Conservation (phyloP, 2,797 vertebrate genomes). For the Helarctos malayanus region DNA sequence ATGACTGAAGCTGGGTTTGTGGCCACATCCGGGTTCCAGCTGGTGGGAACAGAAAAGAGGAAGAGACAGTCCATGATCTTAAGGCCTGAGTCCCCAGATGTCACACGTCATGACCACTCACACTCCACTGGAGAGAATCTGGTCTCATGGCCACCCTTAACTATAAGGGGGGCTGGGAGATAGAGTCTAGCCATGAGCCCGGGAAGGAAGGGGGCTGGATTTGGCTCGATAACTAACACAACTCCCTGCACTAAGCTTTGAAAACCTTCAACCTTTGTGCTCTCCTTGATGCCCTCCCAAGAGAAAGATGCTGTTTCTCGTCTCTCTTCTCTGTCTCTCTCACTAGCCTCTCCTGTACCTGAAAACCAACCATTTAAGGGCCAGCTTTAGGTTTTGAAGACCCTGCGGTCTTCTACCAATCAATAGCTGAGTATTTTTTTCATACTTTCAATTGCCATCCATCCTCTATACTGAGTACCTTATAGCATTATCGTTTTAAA, state of each 20-base stretch:
- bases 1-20: neutral
- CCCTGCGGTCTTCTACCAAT: neutral
- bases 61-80: neutral
- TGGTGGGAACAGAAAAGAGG: neutral
- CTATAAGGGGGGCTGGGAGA: neutral
- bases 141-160: neutral
- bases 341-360: neutral
- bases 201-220: neutral
- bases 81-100: neutral
- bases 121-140: neutral
- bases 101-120: neutral
- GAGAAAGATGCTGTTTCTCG: neutral
- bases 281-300: neutral
- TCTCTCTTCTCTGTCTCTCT: neutral
- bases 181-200: neutral
- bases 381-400: neutral
- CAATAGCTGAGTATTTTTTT: neutral
- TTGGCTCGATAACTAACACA: neutral
- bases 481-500: neutral
- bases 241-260: neutral
- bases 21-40: neutral
- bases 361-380: neutral
- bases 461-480: neutral
- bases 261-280: neutral
- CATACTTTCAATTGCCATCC: neutral